A percentile compares a stretch with the other conserved stretches of the same genome.
These are phyloP conservation scores for Urocyon cinereoargenteus DNA, from an alignment of 2,797 vertebrate species.

Conservation along the genomic window DNA sequence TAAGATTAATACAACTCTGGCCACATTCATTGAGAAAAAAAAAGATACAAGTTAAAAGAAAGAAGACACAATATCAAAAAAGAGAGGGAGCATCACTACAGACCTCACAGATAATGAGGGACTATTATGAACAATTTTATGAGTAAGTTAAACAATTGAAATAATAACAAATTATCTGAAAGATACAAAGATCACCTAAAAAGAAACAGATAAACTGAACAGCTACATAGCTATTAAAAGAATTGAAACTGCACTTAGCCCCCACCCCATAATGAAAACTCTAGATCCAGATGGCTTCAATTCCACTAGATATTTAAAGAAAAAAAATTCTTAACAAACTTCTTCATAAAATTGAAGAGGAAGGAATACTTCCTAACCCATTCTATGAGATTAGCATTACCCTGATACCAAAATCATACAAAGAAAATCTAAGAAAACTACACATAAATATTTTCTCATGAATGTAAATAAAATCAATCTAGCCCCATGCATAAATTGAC, in stretches of 20 bases:
- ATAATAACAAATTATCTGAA: neutral
- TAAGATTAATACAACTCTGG: neutral
- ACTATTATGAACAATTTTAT: neutral
- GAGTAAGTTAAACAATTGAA: neutral
- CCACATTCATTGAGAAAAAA: neutral
- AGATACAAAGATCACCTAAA: neutral
- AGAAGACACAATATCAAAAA: neutral
- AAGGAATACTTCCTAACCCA: neutral
- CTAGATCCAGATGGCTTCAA: neutral
- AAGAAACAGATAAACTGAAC: neutral
- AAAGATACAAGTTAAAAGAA: neutral
- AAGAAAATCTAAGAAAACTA: neutral
- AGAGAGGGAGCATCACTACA: neutral
- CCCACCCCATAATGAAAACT: neutral
- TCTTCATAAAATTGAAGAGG: neutral
- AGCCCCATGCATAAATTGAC: neutral
- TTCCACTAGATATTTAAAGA: neutral
- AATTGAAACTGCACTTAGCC: neutral
- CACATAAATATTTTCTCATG: neutral
- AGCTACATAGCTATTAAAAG: neutral
- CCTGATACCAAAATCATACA: neutral
- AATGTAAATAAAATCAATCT: neutral
- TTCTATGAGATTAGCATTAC: neutral
- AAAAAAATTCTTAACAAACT: neutral
- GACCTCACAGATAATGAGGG: neutral